Evolutionary conservation across 2,113 vertebrate genomes (phyloP), one percentile per base, ranked within the genome.

Genomic region (Enhydra lutris): DNA sequence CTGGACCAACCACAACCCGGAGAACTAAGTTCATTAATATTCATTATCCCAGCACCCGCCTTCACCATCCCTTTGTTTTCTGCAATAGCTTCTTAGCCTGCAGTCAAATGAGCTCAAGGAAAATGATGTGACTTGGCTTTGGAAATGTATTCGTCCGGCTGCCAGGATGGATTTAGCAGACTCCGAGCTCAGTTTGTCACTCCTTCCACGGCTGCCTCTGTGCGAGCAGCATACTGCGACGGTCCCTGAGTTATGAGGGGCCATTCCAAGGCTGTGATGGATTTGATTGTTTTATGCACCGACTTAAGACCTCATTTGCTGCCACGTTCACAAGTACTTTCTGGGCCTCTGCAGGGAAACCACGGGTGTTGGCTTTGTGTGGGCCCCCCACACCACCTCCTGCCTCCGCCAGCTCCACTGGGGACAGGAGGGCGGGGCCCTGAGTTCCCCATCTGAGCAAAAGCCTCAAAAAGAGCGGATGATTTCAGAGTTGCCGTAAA

Each of bases 251-350:
- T 99, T 99, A 99, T 98, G 98, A 99, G 98, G 98, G 98, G 98
- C 98, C 98, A 98, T 99, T 99, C 98, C 79, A 96, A 97, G 98
- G 98, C 98, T 98, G 98, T 99, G 99, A 99, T 99, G 99, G 98
- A 99, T 99, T 98, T 99, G 99, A 99, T 99, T 99, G 98, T 98
- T 99, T 99, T 99, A 99, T 99, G 98, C 98, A 98, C 98, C 98
- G 98, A 99, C 99, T 99, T 99, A 98, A 99, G 99, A 99, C 99
- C 99, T 99, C 99, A 99, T 99, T 99, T 99, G 98, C 99, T 99
- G 99, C 98, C 99, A 98, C 99, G 98, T 98, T 99, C 99, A 98
- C 98, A 98, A 99, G 98, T 98, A 98, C 98, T 99, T 98, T 99
- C 98, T 98, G 97, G 97, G 98, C 89, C 88, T 97, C 98, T 98